Evolutionary conservation across 2,113 vertebrate species (phyloP), one percentile per base, ranked within the genome.

Genomic region (Bufo bufo): DNA sequence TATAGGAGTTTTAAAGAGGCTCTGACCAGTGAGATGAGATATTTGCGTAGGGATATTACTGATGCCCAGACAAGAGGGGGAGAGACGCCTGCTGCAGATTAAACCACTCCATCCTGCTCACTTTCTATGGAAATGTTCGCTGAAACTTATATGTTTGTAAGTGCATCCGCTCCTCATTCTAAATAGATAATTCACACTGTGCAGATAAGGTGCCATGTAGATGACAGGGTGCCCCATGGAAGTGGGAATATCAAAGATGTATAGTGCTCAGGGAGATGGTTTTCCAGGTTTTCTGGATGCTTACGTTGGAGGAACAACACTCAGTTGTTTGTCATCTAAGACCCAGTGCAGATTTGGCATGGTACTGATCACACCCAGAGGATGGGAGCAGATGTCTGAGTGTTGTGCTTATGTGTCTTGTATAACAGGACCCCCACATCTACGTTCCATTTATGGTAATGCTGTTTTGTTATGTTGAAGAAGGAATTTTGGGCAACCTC

Each of bases 1-100:
- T 99, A 98, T 97, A 95, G 96, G 94, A 94, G 95, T 96, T 96
- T 96, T 95, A 94, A 91, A 95, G 93, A 92, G 90, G 89, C 75
- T 87, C 90, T 92, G 94, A 93, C 92, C 92, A 91, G 93, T 95
- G 93, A 95, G 96, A 96, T 96, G 96, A 96, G 95, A 94, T 92
- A 94, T 93, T 93, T 90, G 85, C 89, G 89, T 90, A 93, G 91
- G 92, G 93, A 93, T 92, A 93, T 80, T 92, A 94, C 93, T 92
- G 92, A 92, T 94, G 93, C 92, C 93, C 92, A 92, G 92, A 94
- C 93, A 93, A 93, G 93, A 91, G 91, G 91, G 90, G 92, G 91
- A 93, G 93, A 91, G 86, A 91, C 86, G 91, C 92, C 92, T 91
- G 91, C 90, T 90, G 91, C 91, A 92, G 93, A 94, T 95, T 92